These are phyloP conservation scores for Heteropelma amictum DNA, from an alignment of 2,888 invertebrate species.

Conservation along the genomic window DNA sequence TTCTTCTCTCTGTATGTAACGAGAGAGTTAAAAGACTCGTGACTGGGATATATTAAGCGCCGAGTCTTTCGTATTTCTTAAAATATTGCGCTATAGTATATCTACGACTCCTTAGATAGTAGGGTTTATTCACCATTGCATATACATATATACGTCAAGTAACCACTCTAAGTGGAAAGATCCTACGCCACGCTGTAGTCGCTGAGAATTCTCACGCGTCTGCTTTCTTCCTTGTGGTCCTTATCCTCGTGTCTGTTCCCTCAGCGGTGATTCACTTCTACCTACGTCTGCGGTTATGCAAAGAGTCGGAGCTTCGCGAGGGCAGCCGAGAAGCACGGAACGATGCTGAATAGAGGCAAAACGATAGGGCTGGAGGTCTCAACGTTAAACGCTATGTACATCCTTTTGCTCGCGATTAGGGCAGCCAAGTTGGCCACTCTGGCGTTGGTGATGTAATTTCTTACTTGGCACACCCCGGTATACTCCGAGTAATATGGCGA, in stretches of 20 bases:
- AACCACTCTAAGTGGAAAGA: constrained; percentile 31
- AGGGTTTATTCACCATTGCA: neutral
- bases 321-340: neutral
- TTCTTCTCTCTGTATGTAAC: neutral
- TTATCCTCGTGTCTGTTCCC: constrained; percentile 57
- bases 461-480: constrained; percentile 39
- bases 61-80: neutral
- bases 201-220: constrained; percentile 40
- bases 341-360: constrained; percentile 12
- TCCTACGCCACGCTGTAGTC: constrained; percentile 4
- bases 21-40: neutral
- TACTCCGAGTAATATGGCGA: constrained; percentile 45
- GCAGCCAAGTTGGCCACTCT: constrained; percentile 39
- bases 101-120: constrained; percentile 4
- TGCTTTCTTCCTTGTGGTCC: constrained; percentile 34
- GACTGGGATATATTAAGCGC: neutral
- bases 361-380: constrained; percentile 30
- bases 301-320: constrained; percentile 39
- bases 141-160: constrained; percentile 14
- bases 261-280: constrained; percentile 60
- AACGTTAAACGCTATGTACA: constrained; percentile 28
- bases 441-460: constrained; percentile 34
- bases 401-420: constrained; percentile 42
- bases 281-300: constrained; percentile 64
- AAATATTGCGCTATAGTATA: constrained; percentile 4